A percentile compares a stretch with the other conserved stretches of the same genome.
Evolutionary conservation across 2,888 invertebrate species (phyloP).

Genomic region (Malacosoma neustria): DNA sequence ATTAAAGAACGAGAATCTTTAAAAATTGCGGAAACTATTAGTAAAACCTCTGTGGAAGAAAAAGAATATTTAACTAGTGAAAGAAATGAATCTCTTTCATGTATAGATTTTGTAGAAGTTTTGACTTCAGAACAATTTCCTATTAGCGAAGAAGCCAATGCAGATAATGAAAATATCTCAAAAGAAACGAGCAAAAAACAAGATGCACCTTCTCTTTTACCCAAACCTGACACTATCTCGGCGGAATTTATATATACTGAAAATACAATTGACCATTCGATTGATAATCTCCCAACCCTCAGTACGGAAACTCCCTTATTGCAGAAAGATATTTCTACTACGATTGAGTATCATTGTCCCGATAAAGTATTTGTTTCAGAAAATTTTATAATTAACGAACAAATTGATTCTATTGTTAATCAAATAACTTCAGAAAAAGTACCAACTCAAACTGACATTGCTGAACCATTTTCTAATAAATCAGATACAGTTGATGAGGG

Average conservation of each 20-base stretch:
- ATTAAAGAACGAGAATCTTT: conserved; percentile 15
- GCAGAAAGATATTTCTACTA: not conserved
- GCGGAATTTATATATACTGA: conserved; percentile 28
- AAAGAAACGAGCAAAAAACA: conserved; percentile 1
- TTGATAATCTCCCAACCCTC: not conserved
- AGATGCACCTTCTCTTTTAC: conserved; percentile 1
- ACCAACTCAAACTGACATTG: not conserved
- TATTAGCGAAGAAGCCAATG: not conserved
- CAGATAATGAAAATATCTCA: conserved; percentile 3
- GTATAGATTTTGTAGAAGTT: not conserved
- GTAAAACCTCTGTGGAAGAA: not conserved
- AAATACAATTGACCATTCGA: conserved; percentile 7
- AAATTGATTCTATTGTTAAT: not conserved
- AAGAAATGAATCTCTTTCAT: not conserved
- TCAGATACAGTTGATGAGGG: conserved; percentile 7
- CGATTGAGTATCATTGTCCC: not conserved
- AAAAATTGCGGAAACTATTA: conserved; percentile 1
- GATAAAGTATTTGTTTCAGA: not conserved
- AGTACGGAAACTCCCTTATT: not conserved
- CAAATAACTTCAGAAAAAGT: not conserved
- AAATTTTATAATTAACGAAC: not conserved
- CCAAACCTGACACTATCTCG: conserved; percentile 39
- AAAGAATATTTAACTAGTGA: conserved; percentile 7
- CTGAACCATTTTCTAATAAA: not conserved
- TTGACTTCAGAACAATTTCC: not conserved